Evolutionary conservation across 2,113 vertebrate species (phyloP), one percentile per base, ranked within the genome.

Genomic region (Oncorhynchus mykiss): DNA sequence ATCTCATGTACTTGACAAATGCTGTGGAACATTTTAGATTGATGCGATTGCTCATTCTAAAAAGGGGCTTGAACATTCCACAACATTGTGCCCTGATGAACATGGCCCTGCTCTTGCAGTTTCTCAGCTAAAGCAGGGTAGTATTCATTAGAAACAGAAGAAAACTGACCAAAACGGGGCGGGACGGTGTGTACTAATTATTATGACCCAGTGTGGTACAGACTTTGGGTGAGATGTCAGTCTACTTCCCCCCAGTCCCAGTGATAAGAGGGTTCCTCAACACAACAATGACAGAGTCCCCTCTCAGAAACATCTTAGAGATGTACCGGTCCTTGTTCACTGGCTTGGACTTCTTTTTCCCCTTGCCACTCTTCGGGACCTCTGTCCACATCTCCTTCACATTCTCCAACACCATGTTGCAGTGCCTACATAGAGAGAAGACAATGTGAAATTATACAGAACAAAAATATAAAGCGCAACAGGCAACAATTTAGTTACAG

Each of bases 351-450:
- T 97, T 97, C 91, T 96, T 98, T 92, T 97, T 97, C 72, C 96
- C 96, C 71, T 97, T 98, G 6, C 96, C 96, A 0, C 96, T 97
- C 87, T 98, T 98, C 5, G 96, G 96, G 29, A 97, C 96, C 82
- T 98, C 96, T 0, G 96, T 98, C 96, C 96, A 98, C 96, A 98
- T 98, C 89, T 98, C 96, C 82, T 98, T 97, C 70, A 97, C 96
- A 0, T 98, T 98, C 84, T 98, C 96, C 83, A 98, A 87, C 45
- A 98, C 96, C 96, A 98, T 98, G 91, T 98, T 97, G 88, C 96
- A 98, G 77, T 97, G 96, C 77, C 96, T 98, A 78, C 8, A 70
- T 7, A 73, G 39, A 22, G 70, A 9, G 67, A 70, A 67, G 25
- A 29, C 65, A 13, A 67, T 12, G 59, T n/a, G 2, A 22, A 62